These are phyloP conservation scores for Drosophila tristis DNA, from an alignment of 1,140 invertebrate species.

Conservation along the genomic window DNA sequence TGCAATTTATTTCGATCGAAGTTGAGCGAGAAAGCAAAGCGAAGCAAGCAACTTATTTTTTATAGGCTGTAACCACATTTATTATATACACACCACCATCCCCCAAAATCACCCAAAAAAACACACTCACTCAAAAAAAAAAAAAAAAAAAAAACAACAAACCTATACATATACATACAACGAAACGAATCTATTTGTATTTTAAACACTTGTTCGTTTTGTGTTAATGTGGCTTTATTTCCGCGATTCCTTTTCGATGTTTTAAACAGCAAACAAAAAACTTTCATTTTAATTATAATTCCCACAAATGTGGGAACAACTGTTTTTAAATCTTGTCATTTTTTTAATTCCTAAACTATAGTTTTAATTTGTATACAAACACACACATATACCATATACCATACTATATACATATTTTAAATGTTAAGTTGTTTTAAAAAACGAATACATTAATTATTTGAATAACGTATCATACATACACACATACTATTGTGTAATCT, in stretches of 20 bases:
- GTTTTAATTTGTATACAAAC: constrained; percentile 9
- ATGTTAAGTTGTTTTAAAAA: constrained; percentile 28
- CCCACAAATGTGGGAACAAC: constrained; percentile 17
- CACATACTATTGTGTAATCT: constrained; percentile 25
- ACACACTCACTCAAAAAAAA: background rate
- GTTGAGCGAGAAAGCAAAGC: constrained; percentile 27
- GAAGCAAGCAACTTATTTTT: constrained; percentile 49
- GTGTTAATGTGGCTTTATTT: constrained; percentile 24
- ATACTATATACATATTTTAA: constrained; percentile 22
- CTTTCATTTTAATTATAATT: constrained; percentile 5
- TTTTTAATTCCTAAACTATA: constrained; percentile 32
- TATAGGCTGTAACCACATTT: constrained; percentile 53
- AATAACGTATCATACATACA: constrained; percentile 25
- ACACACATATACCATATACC: constrained; percentile 18
- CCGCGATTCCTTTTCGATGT: constrained; percentile 40
- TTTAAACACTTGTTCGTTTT: constrained; percentile 28
- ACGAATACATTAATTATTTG: constrained; percentile 19
- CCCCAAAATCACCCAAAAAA: constrained; percentile 1
- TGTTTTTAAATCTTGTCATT: constrained; percentile 60
- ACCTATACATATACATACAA: constrained; percentile 29
- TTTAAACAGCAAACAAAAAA: constrained; percentile 31
- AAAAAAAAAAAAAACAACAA: background rate
- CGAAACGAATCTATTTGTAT: constrained; percentile 43
- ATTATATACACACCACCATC: constrained; percentile 29
- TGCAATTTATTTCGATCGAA: constrained; percentile 32